Percentiles rank a stretch among this genome's conserved stretches.
phyloP scores from a whole-genome alignment of 2,113 vertebrate species.

The Ammodytes dubius region DNA sequence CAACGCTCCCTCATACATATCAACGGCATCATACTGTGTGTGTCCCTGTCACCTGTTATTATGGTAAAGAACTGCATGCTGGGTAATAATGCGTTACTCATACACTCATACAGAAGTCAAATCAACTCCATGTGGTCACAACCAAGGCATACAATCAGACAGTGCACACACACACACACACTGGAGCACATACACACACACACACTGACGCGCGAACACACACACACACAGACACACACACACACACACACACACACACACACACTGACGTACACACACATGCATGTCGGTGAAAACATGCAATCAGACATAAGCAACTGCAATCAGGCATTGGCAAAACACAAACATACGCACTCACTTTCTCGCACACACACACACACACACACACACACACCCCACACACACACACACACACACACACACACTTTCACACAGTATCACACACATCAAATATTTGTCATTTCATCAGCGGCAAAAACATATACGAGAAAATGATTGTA shows the following conservation, averaged over 20 bases:
- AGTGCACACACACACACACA: background rate
- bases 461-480: slow-evolving; percentile 41
- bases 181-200: too few species aligned
- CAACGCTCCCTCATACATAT: background rate
- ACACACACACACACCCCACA: background rate
- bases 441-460: slow-evolving; percentile 12
- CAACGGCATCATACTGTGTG: background rate
- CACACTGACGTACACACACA: slow-evolving; percentile 21
- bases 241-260: slow-evolving; percentile 4
- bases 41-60: background rate
- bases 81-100: background rate
- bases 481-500: slow-evolving; percentile 40
- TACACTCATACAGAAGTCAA: slow-evolving; percentile 18
- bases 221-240: slow-evolving; percentile 2
- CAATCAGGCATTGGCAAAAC: slow-evolving; percentile 42
- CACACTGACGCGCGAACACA: too few species aligned
- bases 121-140: slow-evolving; percentile 17
- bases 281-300: slow-evolving; percentile 29
- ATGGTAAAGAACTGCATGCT: background rate
- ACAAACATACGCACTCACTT: slow-evolving; percentile 7
- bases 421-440: background rate
- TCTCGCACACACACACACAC: too few species aligned
- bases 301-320: slow-evolving; percentile 39
- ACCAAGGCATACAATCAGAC: background rate
- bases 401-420: background rate